A percentile compares a stretch with the other conserved stretches of the same genome.
These are phyloP conservation scores for Crotalus viridis DNA, from an alignment of 2,113 vertebrate genomes.

Conservation along the genomic window DNA sequence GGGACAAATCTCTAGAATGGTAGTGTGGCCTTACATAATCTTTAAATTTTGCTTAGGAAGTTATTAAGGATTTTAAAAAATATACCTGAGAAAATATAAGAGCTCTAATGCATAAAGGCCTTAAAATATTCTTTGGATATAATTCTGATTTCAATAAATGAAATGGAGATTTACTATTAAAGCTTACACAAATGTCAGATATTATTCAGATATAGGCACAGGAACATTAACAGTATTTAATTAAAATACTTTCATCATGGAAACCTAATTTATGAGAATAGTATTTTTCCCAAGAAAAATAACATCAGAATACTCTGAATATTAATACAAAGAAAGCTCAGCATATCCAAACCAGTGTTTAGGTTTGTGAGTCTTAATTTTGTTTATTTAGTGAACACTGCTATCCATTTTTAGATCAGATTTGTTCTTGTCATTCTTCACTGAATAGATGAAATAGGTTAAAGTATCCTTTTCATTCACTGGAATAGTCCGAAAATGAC, in stretches of 20 bases:
- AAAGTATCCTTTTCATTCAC: constrained; percentile 86
- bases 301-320: constrained; percentile 67
- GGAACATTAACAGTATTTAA: constrained; percentile 73
- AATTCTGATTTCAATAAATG: neutral
- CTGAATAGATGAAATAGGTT: constrained; percentile 84
- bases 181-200: constrained; percentile 46
- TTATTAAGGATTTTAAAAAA: neutral
- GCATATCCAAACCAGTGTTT: constrained; percentile 68
- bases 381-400: constrained; percentile 70
- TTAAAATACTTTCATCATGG: constrained; percentile 71
- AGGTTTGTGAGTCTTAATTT: constrained; percentile 56
- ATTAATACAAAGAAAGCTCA: constrained; percentile 71
- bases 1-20: neutral
- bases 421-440: constrained; percentile 84
- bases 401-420: constrained; percentile 78
- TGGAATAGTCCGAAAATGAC: constrained; percentile 83
- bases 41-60: neutral
- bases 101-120: neutral
- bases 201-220: constrained; percentile 63
- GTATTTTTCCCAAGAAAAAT: constrained; percentile 72
- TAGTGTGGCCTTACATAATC: neutral
- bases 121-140: neutral
- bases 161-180: neutral
- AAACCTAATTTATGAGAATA: constrained; percentile 46
- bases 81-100: neutral